Conservation (phyloP, 2,797 vertebrate species). For the Mus spretus region DNA sequence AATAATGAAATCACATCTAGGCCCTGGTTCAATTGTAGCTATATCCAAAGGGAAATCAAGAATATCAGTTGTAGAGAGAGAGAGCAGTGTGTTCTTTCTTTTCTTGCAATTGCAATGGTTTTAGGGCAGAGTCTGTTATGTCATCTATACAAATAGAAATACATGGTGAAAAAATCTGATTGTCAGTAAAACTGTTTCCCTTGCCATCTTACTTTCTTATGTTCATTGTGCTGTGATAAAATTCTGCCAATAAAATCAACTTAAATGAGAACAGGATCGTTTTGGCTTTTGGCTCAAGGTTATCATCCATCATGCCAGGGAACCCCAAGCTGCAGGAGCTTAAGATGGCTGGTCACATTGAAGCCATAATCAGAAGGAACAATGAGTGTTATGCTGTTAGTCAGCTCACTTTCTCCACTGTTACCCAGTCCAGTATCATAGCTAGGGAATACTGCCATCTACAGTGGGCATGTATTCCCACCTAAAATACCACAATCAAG, state of each 20-base stretch:
- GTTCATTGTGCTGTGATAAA: background rate
- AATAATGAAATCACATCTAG: background rate
- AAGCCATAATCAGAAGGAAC: background rate
- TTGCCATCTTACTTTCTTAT: background rate
- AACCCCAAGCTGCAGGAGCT: background rate
- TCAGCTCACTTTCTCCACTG: background rate
- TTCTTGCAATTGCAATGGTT: background rate
- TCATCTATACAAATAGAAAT: background rate
- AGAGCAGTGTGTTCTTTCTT: background rate
- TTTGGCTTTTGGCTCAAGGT: background rate
- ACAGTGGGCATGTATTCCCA: background rate
- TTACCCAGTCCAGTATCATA: background rate
- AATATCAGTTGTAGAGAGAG: background rate
- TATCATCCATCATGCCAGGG: background rate
- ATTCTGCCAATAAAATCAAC: background rate
- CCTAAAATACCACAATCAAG: background rate
- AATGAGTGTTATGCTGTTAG: fast-evolving
- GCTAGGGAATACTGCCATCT: background rate
- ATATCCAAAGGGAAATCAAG: background rate
- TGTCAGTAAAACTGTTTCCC: background rate
- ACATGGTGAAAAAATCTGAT: background rate
- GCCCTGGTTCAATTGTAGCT: background rate
- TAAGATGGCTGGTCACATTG: background rate
- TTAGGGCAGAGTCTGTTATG: background rate
- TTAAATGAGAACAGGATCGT: background rate